phyloP scores from a whole-genome alignment of 2,797 vertebrate genomes.

The Lacerta agilis region DNA sequence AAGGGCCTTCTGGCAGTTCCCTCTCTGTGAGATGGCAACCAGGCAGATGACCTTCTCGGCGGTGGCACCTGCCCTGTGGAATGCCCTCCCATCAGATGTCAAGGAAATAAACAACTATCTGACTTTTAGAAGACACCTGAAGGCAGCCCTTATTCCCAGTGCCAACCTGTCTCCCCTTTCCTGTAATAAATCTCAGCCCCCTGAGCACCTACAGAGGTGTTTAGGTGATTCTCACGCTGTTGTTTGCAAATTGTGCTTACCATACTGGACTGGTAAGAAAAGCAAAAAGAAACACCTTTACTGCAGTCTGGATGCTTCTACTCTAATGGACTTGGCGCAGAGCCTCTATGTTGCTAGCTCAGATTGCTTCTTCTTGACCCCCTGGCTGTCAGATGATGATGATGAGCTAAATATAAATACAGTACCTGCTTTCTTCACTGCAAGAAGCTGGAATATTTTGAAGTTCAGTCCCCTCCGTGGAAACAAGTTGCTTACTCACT shows the following conservation, averaged over 20 bases:
- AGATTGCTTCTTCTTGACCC: not conserved
- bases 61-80: too few species aligned
- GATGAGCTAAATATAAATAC: not conserved
- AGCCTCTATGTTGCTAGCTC: not conserved
- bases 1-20: too few species aligned
- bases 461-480: not conserved
- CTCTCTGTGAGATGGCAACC: too few species aligned
- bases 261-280: not conserved
- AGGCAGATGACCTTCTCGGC: too few species aligned
- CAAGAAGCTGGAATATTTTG: not conserved
- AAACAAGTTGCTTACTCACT: conserved; percentile 17
- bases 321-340: not conserved
- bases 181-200: not conserved
- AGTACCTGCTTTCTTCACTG: not conserved
- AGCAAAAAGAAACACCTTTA: not conserved
- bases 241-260: not conserved
- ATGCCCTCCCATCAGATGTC: too few species aligned
- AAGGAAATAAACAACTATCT: too few species aligned
- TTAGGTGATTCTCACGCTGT: not conserved
- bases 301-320: not conserved
- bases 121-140: too few species aligned
- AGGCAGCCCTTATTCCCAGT: not conserved
- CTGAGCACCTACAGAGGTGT: not conserved
- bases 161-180: not conserved
- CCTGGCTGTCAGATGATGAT: not conserved